Base-by-base conservation (phyloP, 2,888 invertebrate genomes). In the Mamestra brassicae region DNA sequence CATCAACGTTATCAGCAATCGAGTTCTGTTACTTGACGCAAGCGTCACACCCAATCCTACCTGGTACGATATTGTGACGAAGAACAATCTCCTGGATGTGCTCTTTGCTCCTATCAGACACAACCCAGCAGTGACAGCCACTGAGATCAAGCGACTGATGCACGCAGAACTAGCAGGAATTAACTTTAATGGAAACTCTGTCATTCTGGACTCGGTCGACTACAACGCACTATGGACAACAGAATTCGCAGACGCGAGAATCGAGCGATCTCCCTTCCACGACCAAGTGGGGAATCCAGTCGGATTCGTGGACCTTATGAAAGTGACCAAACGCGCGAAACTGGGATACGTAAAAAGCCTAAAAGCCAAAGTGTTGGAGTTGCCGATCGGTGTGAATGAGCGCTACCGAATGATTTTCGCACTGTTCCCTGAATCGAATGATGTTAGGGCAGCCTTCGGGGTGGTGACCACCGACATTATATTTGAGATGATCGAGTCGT, bases 161-260 rank as follows among this genome's bases (percentile, higher is more conserved):
- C 50, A 15, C 11, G 71, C 67, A 0, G 34, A 64, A 13, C 38
- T 74, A 3, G 50, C 57, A 13, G 68, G 2, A 7, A 11, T 81
- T 0, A 76, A 87, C 45, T 71, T 87, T 3, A 71, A 73, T 4
- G 87, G 87, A 6, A 87, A 86, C 54, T 85, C 87, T 3, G 64
- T 87, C 0, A 62, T 87, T 42, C 47, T 87, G 17, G 85, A 87
- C 4, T 72, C 77, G 13, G n/a, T 80, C 13, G 81, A 76, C 26
- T 84, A 71, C 65, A 67, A 74, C 8, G 80, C 62, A 3, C 68
- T 54, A 36, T 78, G 76, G 81, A 74, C 70, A 68, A 69, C 74
- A 11, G 74, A 74, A 17, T 84, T 84, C 38, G 50, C 70, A 36
- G 71, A 72, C 8, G 82, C 81, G 0, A 64, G 26, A 26, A 63